Evolutionary conservation across 1,140 invertebrate species (phyloP), one percentile per base, ranked within the genome.

Genomic region (Cherax destructor): DNA sequence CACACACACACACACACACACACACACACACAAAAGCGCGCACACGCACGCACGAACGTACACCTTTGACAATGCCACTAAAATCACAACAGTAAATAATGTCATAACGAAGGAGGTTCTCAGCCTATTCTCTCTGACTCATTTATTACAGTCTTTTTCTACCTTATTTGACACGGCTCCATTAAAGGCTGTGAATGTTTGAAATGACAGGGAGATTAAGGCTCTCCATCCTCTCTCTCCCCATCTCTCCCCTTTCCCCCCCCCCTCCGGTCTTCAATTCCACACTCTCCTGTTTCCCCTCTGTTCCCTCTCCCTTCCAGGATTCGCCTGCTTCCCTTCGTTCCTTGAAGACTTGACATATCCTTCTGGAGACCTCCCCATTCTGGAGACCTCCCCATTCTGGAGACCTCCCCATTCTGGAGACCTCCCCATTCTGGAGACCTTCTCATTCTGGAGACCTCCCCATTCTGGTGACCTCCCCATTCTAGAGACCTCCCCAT

Each of bases 11-110:
- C 52, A 56, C 52, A 56, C 52, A 56, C 52, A 56, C 52, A 56
- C 52, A 56, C 52, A 56, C 52, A 56, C 52, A 56, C 52, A 56
- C 52, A 56, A 1, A 4, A 7, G 76, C 47, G 76, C 47, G 76
- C 47, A 76, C 65, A 76, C 47, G 76, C 47, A 61, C 24, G 21
- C 86, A 41, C 49, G 41, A 4, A 65, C 76, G 56, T 18, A 47
- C 52, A 13, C 79, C 72, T 80, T 78, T 78, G 56, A 78, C 88
- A 83, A 69, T 59, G 83, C 65, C 69, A 41, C 72, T 77, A 49
- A 79, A 91, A 91, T 91, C 88, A 91, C 72, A 85, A 91, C 88
- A 91, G 88, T 91, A 91, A 91, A 91, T 91, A 91, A 83, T 76
- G 83, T 49, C 47, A 9, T 47, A 56, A 72, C 65, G 76, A 16